phyloP scores from a whole-genome alignment of 2,113 vertebrate species.

The Scomber japonicus region DNA sequence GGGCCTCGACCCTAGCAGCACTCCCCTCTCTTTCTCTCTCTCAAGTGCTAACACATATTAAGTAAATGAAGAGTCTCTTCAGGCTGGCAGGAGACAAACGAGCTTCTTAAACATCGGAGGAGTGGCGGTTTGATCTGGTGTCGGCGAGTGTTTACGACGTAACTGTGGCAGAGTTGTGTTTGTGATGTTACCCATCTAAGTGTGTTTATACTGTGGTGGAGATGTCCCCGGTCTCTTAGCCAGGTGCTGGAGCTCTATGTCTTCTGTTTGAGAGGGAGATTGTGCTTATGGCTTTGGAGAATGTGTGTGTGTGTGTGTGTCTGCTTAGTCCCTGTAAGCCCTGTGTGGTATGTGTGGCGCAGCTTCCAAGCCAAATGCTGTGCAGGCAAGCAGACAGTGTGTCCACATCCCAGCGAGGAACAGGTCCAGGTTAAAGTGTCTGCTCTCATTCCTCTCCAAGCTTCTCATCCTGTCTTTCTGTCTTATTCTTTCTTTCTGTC shows the following conservation, averaged over 20 bases:
- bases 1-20: constrained; percentile 92
- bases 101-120: constrained; percentile 90
- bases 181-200: constrained; percentile 71
- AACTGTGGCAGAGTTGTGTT: constrained; percentile 85
- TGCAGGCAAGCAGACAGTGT: constrained; percentile 39
- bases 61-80: constrained; percentile 95
- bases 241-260: constrained; percentile 60
- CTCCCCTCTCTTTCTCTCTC: constrained; percentile 87
- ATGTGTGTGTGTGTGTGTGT: constrained; percentile 24
- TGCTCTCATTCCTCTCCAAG: constrained; percentile 60
- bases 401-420: constrained; percentile 56
- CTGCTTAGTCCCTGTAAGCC: constrained; percentile 22
- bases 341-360: constrained; percentile 38
- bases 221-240: constrained; percentile 45
- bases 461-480: constrained; percentile 53
- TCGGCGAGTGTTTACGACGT: constrained; percentile 92
- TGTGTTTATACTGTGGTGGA: constrained; percentile 69
- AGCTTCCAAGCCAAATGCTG: constrained; percentile 40
- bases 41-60: constrained; percentile 96
- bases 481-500: constrained; percentile 56
- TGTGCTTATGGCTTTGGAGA: constrained; percentile 12
- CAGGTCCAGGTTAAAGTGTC: constrained; percentile 63
- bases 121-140: constrained; percentile 91
- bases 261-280: constrained; percentile 48
- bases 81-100: constrained; percentile 78